Evolutionary conservation across 1,140 invertebrate genomes (phyloP), one percentile per base, ranked within the genome.

Genomic region (Lanistes nyassanus): DNA sequence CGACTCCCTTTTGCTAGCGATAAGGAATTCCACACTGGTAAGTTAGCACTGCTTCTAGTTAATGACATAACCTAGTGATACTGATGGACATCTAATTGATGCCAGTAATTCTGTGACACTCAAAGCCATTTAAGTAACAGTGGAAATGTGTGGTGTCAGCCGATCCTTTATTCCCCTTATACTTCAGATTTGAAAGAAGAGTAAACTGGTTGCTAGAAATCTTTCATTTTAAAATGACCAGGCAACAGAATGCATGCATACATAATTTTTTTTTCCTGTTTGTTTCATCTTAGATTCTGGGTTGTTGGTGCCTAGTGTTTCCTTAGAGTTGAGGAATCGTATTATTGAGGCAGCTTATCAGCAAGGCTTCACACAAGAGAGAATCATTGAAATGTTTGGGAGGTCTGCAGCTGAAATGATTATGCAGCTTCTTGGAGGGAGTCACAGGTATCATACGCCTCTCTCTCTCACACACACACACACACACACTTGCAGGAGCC

Each of bases 401-500:
- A 90, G 94, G 47, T 94, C 94, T 23, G 92, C 94, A 39, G 91
- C 93, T 71, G 95, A 96, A 88, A 93, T 95, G 88, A 92, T 93
- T 55, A 89, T 96, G 1, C 94, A 95, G 77, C 84, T 96, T 13
- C 84, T 95, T 19, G 95, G 95, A 19, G 94, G 95, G 5, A 93
- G 92, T 73, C 92, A 89, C 82, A 91, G 91, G 90, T 89, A 19
- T 47, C 19, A 13, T 47, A 47, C 42, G 19, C 19, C 42, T 13
- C n/a, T n/a, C n/a, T n/a, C n/a, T n/a, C n/a, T n/a, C n/a, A n/a
- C n/a, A n/a, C n/a, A n/a, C n/a, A n/a, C n/a, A n/a, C n/a, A n/a
- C n/a, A n/a, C n/a, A n/a, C n/a, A n/a, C n/a, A n/a, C n/a, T n/a
- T n/a, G n/a, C n/a, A n/a, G n/a, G n/a, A n/a, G n/a, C n/a, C n/a